These are phyloP conservation scores for Lepidochrysops patricia DNA, from an alignment of 2,888 invertebrate genomes.

Conservation along the genomic window DNA sequence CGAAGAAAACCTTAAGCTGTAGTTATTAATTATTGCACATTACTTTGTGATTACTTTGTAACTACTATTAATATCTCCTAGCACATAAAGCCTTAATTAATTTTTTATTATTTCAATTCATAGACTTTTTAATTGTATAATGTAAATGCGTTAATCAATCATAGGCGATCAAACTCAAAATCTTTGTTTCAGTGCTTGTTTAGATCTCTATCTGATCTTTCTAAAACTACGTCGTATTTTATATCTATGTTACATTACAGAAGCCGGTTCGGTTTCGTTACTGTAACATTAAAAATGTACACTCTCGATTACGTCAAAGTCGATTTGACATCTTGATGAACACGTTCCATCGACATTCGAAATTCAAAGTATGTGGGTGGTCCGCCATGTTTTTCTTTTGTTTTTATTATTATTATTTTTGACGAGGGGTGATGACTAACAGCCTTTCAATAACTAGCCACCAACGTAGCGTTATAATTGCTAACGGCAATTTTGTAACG, in stretches of 20 bases:
- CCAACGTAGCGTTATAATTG: constrained; percentile 56
- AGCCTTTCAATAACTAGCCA: constrained; percentile 63
- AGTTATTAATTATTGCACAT: too few species aligned
- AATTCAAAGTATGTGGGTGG: constrained; percentile 67
- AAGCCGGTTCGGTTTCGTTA: constrained; percentile 34
- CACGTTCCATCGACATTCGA: constrained; percentile 60
- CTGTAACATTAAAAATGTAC: constrained; percentile 39
- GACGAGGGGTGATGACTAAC: constrained; percentile 60
- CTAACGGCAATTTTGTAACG: constrained; percentile 39
- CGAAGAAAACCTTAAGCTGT: too few species aligned
- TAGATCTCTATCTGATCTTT: too few species aligned
- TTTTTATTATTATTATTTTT: constrained; percentile 38
- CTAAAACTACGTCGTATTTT: too few species aligned
- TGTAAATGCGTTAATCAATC: too few species aligned
- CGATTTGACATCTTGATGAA: constrained; percentile 73
- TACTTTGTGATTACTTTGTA: too few species aligned
- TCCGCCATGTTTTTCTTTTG: constrained; percentile 50
- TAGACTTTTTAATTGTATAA: too few species aligned
- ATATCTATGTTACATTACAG: constrained; percentile 32
- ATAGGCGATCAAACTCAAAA: too few species aligned
- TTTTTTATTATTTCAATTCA: too few species aligned
- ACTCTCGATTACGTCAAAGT: constrained; percentile 69
- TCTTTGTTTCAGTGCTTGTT: too few species aligned
- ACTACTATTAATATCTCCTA: too few species aligned
- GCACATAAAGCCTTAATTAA: too few species aligned